Base-by-base conservation (phyloP, 1,140 invertebrate genomes). In the Neodiprion virginianus region DNA sequence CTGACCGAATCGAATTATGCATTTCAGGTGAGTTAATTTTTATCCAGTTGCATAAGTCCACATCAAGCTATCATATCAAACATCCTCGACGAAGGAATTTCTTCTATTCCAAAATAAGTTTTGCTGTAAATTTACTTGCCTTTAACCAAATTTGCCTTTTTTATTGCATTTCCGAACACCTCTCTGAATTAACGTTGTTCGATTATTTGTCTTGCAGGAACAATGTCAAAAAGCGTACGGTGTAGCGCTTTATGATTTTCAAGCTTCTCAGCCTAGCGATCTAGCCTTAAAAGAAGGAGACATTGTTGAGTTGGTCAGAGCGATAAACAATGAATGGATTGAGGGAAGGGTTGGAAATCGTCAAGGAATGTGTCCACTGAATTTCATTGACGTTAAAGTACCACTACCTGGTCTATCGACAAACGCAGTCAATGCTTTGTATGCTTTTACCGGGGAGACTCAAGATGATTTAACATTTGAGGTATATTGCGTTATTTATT, bases 321-420 rank as follows among this genome's bases (percentile, higher is more conserved):
- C 90, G 77, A 86, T 96, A 8, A 94, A 96, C 80, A 89, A 92
- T n/a, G 93, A 95, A 75, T 97, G 96, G 96, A 83, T 95, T 74
- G 91, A 91, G 74, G 96, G 96, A 3, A 90, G 89, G 78, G 81
- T 90, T 75, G 89, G 87, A 40, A 89, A 91, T 80, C 88, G 89
- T 48, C 92, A 93, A 83, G 96, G 96, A 69, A 93, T 96, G 73
- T 96, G 96, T 88, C 96, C 96, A 1, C 85, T 89, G 21, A 95
- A 92, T 83, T 96, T 95, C 88, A 90, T 96, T 67, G 91, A 95
- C 75, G 87, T 96, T 67, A 92, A 93, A 83, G 90, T 95, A 79
- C 94, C 95, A 67, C 84, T 96, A 70, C 87, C 88, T 40, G 89
- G 78, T 10, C 67, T 76, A 49, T 76, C 78, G 50, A 80, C 77